Percentiles rank a stretch among this genome's conserved stretches.
These are phyloP conservation scores for Tetanocera ferruginea DNA, from an alignment of 2,888 invertebrate genomes.

Conservation along the genomic window DNA sequence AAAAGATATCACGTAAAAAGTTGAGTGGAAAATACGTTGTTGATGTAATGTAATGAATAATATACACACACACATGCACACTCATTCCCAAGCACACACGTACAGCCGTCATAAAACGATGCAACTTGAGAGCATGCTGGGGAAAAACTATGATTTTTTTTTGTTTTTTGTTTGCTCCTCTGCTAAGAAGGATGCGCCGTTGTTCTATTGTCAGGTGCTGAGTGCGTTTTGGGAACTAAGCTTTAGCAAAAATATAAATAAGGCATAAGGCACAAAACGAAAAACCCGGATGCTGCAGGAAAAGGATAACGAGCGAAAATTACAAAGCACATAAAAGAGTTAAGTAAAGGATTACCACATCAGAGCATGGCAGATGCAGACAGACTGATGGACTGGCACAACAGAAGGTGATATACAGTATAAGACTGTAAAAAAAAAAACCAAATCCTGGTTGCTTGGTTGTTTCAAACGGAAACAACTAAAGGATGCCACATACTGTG, in stretches of 20 bases:
- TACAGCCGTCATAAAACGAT: background rate
- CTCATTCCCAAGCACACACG: background rate
- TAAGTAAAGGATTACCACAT: slow-evolving; percentile 53
- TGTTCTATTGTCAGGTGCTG: slow-evolving; percentile 13
- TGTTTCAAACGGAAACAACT: too few species aligned
- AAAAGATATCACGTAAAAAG: slow-evolving; percentile 29
- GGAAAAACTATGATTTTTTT: too few species aligned
- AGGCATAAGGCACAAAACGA: background rate
- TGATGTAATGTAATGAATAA: slow-evolving; percentile 34
- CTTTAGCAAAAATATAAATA: background rate
- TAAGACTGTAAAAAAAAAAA: background rate
- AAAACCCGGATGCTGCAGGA: background rate
- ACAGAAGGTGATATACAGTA: background rate
- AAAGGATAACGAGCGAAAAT: slow-evolving; percentile 44
- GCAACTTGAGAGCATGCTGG: background rate
- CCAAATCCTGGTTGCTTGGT: too few species aligned
- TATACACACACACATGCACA: slow-evolving; percentile 1
- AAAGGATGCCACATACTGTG: background rate
- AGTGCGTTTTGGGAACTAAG: slow-evolving; percentile 2
- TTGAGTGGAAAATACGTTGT: slow-evolving; percentile 36
- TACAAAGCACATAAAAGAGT: slow-evolving; percentile 48
- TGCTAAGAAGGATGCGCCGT: background rate
- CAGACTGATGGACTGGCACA: slow-evolving; percentile 26
- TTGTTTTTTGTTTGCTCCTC: too few species aligned
- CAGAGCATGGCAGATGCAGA: slow-evolving; percentile 44